Evolutionary conservation across 2,113 vertebrate species (phyloP).

Genomic region (Menidia beryllina): DNA sequence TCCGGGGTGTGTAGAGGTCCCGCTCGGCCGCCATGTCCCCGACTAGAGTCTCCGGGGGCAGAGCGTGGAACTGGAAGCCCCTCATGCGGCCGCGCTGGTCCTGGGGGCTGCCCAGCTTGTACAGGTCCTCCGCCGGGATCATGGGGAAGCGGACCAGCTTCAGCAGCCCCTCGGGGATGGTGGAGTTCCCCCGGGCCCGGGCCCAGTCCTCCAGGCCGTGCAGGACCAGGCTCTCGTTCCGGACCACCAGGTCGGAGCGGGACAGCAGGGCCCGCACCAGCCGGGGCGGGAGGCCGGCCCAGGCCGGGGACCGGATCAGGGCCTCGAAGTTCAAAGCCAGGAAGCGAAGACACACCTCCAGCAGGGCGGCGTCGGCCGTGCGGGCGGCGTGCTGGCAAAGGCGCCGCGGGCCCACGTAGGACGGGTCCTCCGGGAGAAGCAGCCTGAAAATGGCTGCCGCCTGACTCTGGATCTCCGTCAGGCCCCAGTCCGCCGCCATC

Average conservation of each 20-base stretch:
- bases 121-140: slow-evolving; percentile 67
- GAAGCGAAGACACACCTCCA: slow-evolving; percentile 61
- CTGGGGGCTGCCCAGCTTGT: slow-evolving; percentile 41
- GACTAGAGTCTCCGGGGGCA: slow-evolving; percentile 50
- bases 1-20: slow-evolving; percentile 57
- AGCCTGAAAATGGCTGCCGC: slow-evolving; percentile 48
- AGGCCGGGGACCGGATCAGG: slow-evolving; percentile 30
- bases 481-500: slow-evolving; percentile 64
- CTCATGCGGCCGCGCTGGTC: slow-evolving; percentile 51
- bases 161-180: slow-evolving; percentile 35
- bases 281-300: slow-evolving; percentile 29
- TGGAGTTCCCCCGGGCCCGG: neutral
- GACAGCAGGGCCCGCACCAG: slow-evolving; percentile 60
- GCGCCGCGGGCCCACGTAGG: slow-evolving; percentile 40
- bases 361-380: slow-evolving; percentile 42
- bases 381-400: slow-evolving; percentile 59
- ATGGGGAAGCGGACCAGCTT: slow-evolving; percentile 72
- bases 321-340: slow-evolving; percentile 71
- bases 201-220: slow-evolving; percentile 66
- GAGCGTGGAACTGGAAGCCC: slow-evolving; percentile 76
- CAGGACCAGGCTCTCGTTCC: slow-evolving; percentile 68
- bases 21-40: slow-evolving; percentile 12
- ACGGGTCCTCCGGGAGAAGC: slow-evolving; percentile 65
- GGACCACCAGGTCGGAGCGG: slow-evolving; percentile 66
- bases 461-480: slow-evolving; percentile 56